These are phyloP conservation scores for Cylindroiulus punctatus DNA, from an alignment of 2,888 invertebrate species.

Conservation along the genomic window DNA sequence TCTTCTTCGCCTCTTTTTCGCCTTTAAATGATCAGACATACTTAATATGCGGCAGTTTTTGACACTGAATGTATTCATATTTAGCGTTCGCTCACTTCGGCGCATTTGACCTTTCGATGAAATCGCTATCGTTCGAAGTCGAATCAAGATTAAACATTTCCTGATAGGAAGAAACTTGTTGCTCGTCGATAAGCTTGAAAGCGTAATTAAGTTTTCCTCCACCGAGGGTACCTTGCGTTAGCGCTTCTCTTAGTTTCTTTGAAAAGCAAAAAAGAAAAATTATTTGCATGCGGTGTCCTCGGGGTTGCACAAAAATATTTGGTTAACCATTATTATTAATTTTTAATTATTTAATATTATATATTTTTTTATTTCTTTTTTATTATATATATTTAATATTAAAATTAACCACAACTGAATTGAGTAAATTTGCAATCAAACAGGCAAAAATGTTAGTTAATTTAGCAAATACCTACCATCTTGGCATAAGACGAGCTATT, in stretches of 20 bases:
- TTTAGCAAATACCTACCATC: conserved; percentile 55
- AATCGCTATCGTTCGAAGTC: conserved; percentile 27
- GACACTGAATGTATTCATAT: not conserved
- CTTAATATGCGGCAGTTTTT: not conserved
- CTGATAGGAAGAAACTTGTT: conserved; percentile 33
- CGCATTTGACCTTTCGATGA: not conserved
- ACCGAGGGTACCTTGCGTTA: conserved; percentile 61
- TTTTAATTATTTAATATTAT: too few relatives aligned
- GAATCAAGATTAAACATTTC: conserved; percentile 46
- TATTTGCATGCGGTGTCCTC: too few relatives aligned
- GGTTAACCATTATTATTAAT: too few relatives aligned
- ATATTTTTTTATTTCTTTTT: too few relatives aligned
- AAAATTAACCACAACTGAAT: too few relatives aligned
- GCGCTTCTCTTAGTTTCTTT: conserved; percentile 69
- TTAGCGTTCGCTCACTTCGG: not conserved
- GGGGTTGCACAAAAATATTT: not conserved
- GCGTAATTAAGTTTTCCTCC: conserved; percentile 37
- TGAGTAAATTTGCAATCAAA: too few relatives aligned
- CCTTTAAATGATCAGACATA: conserved; percentile 44
- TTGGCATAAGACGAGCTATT: conserved; percentile 55
- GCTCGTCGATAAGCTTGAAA: conserved; percentile 23
- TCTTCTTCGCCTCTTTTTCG: conserved; percentile 62
- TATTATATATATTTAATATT: too few relatives aligned
- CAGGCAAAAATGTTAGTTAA: not conserved
- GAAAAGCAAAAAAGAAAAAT: conserved; percentile 58